Evolutionary conservation across 2,888 invertebrate species (phyloP).

Genomic region (Drosophila fungiperda): DNA sequence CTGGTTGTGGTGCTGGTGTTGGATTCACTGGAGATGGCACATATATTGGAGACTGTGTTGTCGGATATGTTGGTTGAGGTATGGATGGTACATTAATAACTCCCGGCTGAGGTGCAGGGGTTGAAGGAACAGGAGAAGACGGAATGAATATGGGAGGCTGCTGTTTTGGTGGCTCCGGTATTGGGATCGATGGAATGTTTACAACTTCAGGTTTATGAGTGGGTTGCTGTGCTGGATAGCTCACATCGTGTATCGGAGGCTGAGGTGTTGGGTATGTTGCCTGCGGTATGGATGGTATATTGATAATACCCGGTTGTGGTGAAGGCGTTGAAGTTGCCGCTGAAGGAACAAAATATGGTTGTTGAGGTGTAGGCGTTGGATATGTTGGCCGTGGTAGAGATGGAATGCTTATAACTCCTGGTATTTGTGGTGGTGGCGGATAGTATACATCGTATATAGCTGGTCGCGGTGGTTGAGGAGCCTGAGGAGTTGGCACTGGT

Average conservation of each 20-base stretch:
- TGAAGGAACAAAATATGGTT: slow-evolving; percentile 31
- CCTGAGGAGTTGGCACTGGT: slow-evolving; percentile 16
- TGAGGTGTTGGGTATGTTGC: slow-evolving; percentile 25
- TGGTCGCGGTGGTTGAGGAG: slow-evolving; percentile 20
- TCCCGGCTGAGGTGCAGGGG: slow-evolving; percentile 24
- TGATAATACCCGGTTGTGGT: slow-evolving; percentile 40
- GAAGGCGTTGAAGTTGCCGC: slow-evolving; percentile 10
- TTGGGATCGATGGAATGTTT: slow-evolving; percentile 39
- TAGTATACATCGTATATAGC: slow-evolving; percentile 56
- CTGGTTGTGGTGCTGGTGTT: slow-evolving; percentile 21
- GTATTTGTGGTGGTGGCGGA: slow-evolving; percentile 66
- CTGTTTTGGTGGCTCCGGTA: slow-evolving; percentile 8
- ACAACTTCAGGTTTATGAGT: slow-evolving; percentile 30
- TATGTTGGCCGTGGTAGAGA: slow-evolving; percentile 37
- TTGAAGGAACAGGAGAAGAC: slow-evolving; percentile 3
- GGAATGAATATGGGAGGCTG: slow-evolving; percentile 24
- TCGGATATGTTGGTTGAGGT: slow-evolving; percentile 33
- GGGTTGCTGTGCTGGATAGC: slow-evolving; percentile 32
- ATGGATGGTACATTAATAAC: slow-evolving; percentile 36
- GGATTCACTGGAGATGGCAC: slow-evolving; percentile 13
- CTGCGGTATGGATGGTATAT: slow-evolving; percentile 36
- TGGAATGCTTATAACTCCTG: slow-evolving; percentile 58
- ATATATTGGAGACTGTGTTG: slow-evolving; percentile 10
- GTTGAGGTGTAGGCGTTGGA: slow-evolving; percentile 24
- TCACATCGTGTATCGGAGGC: slow-evolving; percentile 51